Evolutionary conservation across 2,113 vertebrate genomes (phyloP).

Genomic region (Carettochelys insculpta): DNA sequence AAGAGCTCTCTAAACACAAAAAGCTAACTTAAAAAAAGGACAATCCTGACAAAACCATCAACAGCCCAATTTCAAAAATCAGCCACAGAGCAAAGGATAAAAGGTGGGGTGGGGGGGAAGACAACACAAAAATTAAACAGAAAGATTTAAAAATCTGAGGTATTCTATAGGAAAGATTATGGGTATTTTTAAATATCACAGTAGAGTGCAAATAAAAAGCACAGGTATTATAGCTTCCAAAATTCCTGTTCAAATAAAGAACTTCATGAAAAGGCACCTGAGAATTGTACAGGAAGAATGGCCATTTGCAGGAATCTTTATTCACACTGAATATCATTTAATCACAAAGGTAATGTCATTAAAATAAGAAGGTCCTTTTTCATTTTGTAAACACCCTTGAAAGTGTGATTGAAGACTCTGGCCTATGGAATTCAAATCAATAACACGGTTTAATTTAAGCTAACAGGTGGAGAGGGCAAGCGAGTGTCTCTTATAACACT

Average conservation of each 20-base stretch:
- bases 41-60: background rate
- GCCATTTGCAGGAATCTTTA: background rate
- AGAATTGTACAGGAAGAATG: rapidly evolving
- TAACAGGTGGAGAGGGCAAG: background rate
- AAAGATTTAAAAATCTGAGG: background rate
- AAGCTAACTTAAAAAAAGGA: background rate
- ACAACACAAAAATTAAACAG: background rate
- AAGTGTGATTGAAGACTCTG: background rate
- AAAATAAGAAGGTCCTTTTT: background rate
- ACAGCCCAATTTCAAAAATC: background rate
- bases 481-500: background rate
- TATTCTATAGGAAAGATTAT: background rate
- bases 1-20: background rate
- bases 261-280: background rate
- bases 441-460: background rate
- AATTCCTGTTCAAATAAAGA: background rate
- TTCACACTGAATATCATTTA: background rate
- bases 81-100: background rate
- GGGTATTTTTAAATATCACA: background rate
- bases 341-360: background rate
- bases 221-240: background rate
- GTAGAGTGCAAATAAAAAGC: background rate
- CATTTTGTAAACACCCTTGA: background rate
- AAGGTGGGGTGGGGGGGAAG: background rate
- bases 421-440: background rate